Conservation (phyloP, 2,113 vertebrate genomes). For the Phycodurus eques region DNA sequence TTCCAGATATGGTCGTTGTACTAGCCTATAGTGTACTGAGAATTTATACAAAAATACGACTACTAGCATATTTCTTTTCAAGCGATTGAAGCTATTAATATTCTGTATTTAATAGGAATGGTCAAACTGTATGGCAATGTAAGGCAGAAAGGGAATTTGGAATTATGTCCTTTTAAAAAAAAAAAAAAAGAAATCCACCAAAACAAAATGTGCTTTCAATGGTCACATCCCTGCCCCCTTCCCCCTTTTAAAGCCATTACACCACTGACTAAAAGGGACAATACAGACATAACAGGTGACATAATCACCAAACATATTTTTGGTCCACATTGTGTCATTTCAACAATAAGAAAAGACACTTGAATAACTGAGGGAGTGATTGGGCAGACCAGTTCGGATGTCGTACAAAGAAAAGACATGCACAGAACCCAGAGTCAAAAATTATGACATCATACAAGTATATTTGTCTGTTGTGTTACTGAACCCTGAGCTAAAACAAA, state of each 20-base stretch:
- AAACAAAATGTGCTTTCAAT: conserved; percentile 39
- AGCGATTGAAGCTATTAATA: conserved; percentile 4
- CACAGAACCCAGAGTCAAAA: conserved; percentile 47
- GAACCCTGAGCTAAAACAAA: conserved; percentile 75
- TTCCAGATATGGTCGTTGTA: neutral
- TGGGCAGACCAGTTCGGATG: conserved; percentile 22
- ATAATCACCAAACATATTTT: conserved; percentile 46
- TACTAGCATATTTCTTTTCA: neutral
- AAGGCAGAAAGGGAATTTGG: conserved; percentile 21
- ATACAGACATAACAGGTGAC: conserved; percentile 22
- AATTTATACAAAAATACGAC: conserved; percentile 9
- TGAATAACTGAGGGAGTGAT: conserved; percentile 28
- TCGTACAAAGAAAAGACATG: conserved; percentile 28
- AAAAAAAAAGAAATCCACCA: conserved; percentile 6
- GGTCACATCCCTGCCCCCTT: conserved; percentile 3
- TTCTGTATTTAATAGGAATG: neutral
- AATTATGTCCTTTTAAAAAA: conserved; percentile 20
- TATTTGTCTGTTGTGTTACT: conserved; percentile 58
- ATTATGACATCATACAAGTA: conserved; percentile 67
- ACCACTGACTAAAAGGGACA: conserved; percentile 34
- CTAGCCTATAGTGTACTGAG: neutral
- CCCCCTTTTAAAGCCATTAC: conserved; percentile 15
- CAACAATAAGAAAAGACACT: conserved; percentile 31
- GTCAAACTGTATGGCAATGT: conserved; percentile 8
- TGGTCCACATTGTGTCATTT: conserved; percentile 61